Conservation (phyloP, 2,888 invertebrate genomes). For the Nebria brevicollis region DNA sequence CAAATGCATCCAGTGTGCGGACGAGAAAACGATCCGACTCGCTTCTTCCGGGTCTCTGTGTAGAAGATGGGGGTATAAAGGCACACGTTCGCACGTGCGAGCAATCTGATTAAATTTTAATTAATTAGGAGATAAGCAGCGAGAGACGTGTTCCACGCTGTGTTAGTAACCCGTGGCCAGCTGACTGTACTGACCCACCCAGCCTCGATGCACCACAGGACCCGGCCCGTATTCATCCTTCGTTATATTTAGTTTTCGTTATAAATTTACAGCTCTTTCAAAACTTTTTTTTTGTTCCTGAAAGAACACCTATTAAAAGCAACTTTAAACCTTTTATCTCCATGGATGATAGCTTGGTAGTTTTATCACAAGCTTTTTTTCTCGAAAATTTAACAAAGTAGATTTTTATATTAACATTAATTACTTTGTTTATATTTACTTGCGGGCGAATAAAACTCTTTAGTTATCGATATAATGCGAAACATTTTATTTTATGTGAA, state of each 20-base stretch:
- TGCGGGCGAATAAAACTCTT: neutral
- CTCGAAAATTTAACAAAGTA: slow-evolving; percentile 18
- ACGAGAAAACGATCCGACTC: neutral
- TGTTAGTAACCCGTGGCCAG: neutral
- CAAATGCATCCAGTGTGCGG: slow-evolving; percentile 14
- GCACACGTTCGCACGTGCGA: slow-evolving; percentile 34
- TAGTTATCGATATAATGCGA: neutral
- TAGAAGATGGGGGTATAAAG: slow-evolving; percentile 14
- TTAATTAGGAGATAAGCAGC: slow-evolving; percentile 42
- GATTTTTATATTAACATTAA: slow-evolving; percentile 19
- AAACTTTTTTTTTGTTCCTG: slow-evolving; percentile 15
- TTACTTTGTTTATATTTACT: slow-evolving; percentile 2
- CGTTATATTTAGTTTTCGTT: slow-evolving; percentile 8
- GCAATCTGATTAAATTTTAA: slow-evolving; percentile 43
- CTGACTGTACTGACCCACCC: slow-evolving; percentile 20
- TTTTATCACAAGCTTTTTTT: slow-evolving; percentile 23
- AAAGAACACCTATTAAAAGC: slow-evolving; percentile 17
- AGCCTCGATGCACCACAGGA: neutral
- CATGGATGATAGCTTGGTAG: slow-evolving; percentile 15
- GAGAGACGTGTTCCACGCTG: slow-evolving; percentile 25
- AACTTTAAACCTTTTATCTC: slow-evolving; percentile 10
- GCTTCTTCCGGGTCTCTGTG: neutral
- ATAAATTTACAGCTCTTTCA: slow-evolving; percentile 8
- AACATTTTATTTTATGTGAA: neutral
- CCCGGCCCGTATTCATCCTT: neutral